A percentile compares a stretch with the other conserved stretches of the same genome.
Evolutionary conservation across 2,888 invertebrate genomes (phyloP).

Genomic region (Caenorhabditis sp.): DNA sequence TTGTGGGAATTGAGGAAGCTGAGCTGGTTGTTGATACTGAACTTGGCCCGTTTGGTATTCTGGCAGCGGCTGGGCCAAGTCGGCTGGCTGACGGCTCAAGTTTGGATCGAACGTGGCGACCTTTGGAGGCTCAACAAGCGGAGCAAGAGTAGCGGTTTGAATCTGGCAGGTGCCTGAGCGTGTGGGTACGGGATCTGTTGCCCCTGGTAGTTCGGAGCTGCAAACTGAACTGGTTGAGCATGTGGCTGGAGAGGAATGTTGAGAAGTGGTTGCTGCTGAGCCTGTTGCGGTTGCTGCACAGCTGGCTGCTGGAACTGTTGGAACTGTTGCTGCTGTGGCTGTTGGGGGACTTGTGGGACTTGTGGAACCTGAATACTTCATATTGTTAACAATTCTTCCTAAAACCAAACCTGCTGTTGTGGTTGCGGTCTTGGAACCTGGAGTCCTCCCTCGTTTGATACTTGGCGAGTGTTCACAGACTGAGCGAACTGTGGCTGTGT

Average conservation of each 20-base stretch:
- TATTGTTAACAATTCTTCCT: no score
- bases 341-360: conserved; percentile 31
- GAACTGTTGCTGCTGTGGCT: conserved; percentile 24
- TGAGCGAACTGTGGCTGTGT: conserved; percentile 47
- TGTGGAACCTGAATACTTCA: conserved; percentile 17
- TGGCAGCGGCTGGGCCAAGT: conserved; percentile 61
- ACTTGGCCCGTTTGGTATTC: conserved; percentile 58
- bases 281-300: conserved; percentile 20
- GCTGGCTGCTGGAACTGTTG: conserved; percentile 24
- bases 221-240: conserved; percentile 52
- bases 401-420: conserved; percentile 14
- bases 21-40: conserved; percentile 38
- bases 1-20: conserved; percentile 39
- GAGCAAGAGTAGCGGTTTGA: conserved; percentile 63
- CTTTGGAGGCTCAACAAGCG: conserved; percentile 61
- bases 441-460: conserved; percentile 53
- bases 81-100: conserved; percentile 61
- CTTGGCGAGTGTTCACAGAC: conserved; percentile 44
- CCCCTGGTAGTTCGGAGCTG: conserved; percentile 50
- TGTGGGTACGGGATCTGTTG: conserved; percentile 53
- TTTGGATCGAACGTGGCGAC: conserved; percentile 54
- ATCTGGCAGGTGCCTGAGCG: conserved; percentile 21
- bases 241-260: conserved; percentile 53
- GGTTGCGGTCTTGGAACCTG: conserved; percentile 33
- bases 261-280: conserved; percentile 45